Evolutionary conservation across 2,797 vertebrate genomes (phyloP), one percentile per base, ranked within the genome.

Genomic region (Enteromius trimaculatus): DNA sequence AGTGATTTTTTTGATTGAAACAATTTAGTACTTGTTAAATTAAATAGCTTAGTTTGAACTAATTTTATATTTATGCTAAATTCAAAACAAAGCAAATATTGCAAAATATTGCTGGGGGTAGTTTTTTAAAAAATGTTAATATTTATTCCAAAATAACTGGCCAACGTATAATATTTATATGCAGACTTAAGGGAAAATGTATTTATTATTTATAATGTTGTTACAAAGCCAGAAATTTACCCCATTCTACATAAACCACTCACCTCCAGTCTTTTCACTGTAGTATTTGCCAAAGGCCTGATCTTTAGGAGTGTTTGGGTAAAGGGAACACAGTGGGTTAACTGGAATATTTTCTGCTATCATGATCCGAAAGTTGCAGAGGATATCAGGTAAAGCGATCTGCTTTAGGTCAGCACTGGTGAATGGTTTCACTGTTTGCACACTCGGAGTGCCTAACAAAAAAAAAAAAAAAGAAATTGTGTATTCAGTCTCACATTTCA

Each of bases 301-400:
- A 0, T 97, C 95, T 26, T 96, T 96, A 11, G 95, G 89, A 0
- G 9, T 96, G 89, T 93, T 65, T 0, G 97, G 98, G 89, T 97
- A 98, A 4, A 99, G 93, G 89, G 92, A 98, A 44, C 89, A 84
- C 0, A 99, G 93, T 0, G 98, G 97, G 89, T 95, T 96, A 85
- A 97, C 95, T 0, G 97, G 96, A 7, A 96, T 60, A 51, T 97
- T 97, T 81, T 96, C 95, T 0, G 91, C 93, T 0, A 94, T 90
- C 81, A 97, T 89, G 82, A 98, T 90, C 88, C 96, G 96, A 91
- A 95, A 99, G 87, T 97, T 95, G 0, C 92, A 92, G 87, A 99
- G 93, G 89, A 99, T 98, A 89, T 99, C 97, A 0, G 96, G 95
- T 80, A 99, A 95, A 0, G 97, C 94, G 86, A 99, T 95, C 23